Evolutionary conservation across 2,888 invertebrate species (phyloP).

Genomic region (Lithodes maja): DNA sequence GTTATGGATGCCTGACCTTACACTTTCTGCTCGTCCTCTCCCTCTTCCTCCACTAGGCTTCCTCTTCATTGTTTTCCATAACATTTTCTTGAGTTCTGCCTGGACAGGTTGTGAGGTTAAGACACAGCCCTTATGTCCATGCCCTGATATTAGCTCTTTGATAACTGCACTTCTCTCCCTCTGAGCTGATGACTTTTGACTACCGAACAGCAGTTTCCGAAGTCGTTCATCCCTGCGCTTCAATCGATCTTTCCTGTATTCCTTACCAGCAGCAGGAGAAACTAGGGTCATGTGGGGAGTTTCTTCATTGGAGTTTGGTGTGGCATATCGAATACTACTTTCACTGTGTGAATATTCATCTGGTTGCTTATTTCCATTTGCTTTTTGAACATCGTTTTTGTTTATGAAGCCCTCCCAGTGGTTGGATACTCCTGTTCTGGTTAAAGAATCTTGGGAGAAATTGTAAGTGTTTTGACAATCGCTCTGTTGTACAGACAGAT

Average conservation of each 20-base stretch:
- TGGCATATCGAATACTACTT: background rate
- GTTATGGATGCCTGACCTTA: conserved; percentile 12
- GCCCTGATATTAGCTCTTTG: conserved; percentile 43
- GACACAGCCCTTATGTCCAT: conserved; percentile 47
- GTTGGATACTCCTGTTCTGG: background rate
- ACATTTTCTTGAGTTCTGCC: conserved; percentile 35
- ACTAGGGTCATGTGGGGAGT: conserved; percentile 54
- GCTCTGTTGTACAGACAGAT: background rate
- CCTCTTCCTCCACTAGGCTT: background rate
- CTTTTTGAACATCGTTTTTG: background rate
- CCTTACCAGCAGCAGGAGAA: conserved; percentile 32
- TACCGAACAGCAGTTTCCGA: conserved; percentile 38
- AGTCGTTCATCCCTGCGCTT: conserved; percentile 40
- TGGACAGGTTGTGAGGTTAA: conserved; percentile 40
- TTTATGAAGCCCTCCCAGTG: background rate
- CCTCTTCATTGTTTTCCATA: conserved; percentile 26
- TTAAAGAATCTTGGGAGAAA: conserved; percentile 47
- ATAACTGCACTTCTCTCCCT: conserved; percentile 44
- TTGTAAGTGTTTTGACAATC: conserved; percentile 29
- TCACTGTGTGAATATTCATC: background rate
- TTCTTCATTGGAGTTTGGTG: background rate
- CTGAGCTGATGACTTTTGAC: conserved; percentile 7
- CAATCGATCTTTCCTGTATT: conserved; percentile 32
- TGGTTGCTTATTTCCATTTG: background rate
- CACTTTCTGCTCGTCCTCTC: background rate